Evolutionary conservation across 2,888 invertebrate genomes (phyloP).

Genomic region (Macaria liturata): DNA sequence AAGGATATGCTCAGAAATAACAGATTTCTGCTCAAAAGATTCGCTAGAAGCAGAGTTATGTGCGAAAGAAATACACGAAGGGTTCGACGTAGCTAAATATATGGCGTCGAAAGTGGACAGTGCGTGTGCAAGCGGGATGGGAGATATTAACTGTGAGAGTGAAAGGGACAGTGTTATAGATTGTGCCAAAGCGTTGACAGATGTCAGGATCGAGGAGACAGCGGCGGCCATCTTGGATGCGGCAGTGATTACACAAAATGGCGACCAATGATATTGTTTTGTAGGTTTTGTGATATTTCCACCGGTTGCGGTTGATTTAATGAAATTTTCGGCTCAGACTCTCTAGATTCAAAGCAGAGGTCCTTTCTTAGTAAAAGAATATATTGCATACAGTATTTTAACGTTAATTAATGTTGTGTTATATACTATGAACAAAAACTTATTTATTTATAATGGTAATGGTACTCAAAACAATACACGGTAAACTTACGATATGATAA

Average conservation of each 20-base stretch:
- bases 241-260: slow-evolving; percentile 43
- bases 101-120: slow-evolving; percentile 45
- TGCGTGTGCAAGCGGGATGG: slow-evolving; percentile 45
- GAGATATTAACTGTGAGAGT: slow-evolving; percentile 48
- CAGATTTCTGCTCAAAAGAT: slow-evolving; percentile 54
- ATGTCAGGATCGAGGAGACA: slow-evolving; percentile 72
- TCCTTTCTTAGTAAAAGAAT: neutral
- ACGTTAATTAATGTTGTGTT: neutral
- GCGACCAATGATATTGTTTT: slow-evolving; percentile 20
- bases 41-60: slow-evolving; percentile 20
- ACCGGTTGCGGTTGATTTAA: neutral
- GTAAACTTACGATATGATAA: too few species aligned
- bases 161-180: slow-evolving; percentile 45
- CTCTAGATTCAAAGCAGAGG: too few species aligned
- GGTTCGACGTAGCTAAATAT: slow-evolving; percentile 54
- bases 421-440: too few species aligned
- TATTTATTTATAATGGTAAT: too few species aligned
- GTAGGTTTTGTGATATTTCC: slow-evolving; percentile 19
- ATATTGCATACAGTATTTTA: neutral
- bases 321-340: neutral
- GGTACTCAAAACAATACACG: too few species aligned
- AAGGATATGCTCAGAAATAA: slow-evolving; percentile 68
- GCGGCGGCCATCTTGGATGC: slow-evolving; percentile 71
- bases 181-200: slow-evolving; percentile 61
- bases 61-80: slow-evolving; percentile 44